Evolutionary conservation across 1,140 invertebrate species (phyloP), one percentile per base, ranked within the genome.

Genomic region (Drosophila oshimai): DNA sequence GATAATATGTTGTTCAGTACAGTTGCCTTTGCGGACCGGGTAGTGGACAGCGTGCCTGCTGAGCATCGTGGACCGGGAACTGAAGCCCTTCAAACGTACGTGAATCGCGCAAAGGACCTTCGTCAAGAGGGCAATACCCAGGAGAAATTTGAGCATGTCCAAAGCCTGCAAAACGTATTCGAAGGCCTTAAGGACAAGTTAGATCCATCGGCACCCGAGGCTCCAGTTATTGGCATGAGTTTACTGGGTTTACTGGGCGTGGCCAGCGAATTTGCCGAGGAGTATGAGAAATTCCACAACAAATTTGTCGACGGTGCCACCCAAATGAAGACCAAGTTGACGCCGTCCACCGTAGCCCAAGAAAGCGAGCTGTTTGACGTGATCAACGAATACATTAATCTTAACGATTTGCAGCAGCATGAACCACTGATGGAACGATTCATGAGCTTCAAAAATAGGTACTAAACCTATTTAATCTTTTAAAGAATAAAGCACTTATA

Each of bases 271-370:
- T 28, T 65, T 2, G 17, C 7, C 5, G 6, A 6, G 6, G 45
- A 68, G 9, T 17, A 67, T 29, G 17, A 6, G 6, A 65, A 65
- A 17, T 6, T 67, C 18, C 28, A 51, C n/a, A 2, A 12, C 6
- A 41, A 9, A 3, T 65, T 68, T 2, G 12, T 34, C 2, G 15
- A 44, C 2, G 64, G 36, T 17, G 22, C 64, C 6, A 7, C 5
- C 2, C 9, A 42, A 42, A 51, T 68, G 45, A 53, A 22, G 29
- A 29, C 45, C 3, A 44, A 44, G 24, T 2, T 68, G 37, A 13
- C 28, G 7, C 29, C 24, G 5, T 4, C 12, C 6, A 67, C 64
- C 12, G 4, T 68, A 0, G 22, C 7, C 3, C 22, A 24, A 0
- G 60, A 68, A 13, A 28, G 12, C 4, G 45, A 68, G 3, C 24